Percentiles rank a stretch among this genome's conserved stretches.
These are phyloP conservation scores for Scytalopus superciliaris DNA, from an alignment of 2,113 vertebrate genomes.

Conservation along the genomic window DNA sequence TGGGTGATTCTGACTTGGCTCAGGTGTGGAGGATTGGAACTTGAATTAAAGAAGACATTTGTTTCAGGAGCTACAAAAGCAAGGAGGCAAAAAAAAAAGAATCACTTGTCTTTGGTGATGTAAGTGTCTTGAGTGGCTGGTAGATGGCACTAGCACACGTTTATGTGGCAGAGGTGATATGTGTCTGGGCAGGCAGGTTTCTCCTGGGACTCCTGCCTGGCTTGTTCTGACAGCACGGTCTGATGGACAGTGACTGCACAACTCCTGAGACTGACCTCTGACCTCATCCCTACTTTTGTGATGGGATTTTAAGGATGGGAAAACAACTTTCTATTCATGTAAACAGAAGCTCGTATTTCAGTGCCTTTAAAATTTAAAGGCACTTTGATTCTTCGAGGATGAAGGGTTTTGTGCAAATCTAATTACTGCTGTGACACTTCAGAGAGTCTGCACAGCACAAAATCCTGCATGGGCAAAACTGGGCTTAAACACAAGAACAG, in stretches of 20 bases:
- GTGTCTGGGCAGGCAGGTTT: neutral
- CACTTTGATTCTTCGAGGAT: neutral
- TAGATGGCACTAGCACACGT: neutral
- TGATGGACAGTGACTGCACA: neutral
- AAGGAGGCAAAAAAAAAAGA: neutral
- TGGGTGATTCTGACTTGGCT: neutral
- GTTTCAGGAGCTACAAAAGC: neutral
- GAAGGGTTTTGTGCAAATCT: neutral
- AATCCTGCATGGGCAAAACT: neutral
- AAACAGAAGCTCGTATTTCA: neutral
- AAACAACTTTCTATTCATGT: neutral
- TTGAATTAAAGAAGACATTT: neutral
- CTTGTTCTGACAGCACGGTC: neutral
- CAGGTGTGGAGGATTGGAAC: neutral
- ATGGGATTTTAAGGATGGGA: neutral
- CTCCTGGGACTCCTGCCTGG: neutral
- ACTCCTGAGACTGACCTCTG: fast-evolving
- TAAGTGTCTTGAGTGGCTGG: neutral
- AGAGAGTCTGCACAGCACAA: neutral
- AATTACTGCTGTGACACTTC: neutral
- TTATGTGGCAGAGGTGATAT: neutral
- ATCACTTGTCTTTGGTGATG: neutral
- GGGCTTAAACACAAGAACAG: neutral
- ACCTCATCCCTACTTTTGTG: neutral
- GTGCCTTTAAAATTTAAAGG: neutral